Percentiles rank a stretch among this genome's conserved stretches.
phyloP scores from a whole-genome alignment of 2,797 vertebrate species.

The Anas bahamensis region DNA sequence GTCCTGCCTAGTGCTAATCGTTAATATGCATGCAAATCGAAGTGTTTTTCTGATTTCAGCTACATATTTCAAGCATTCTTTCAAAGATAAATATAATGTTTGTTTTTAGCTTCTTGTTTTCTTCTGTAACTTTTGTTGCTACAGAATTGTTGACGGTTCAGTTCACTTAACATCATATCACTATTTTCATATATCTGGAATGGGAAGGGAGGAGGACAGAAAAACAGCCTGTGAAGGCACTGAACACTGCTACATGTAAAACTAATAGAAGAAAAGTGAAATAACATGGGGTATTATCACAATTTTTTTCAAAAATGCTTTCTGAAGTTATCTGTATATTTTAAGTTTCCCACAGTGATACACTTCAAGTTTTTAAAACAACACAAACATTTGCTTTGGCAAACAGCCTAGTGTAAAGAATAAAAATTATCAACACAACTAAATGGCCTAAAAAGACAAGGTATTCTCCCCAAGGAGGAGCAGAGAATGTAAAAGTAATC shows the following conservation, averaged over 20 bases:
- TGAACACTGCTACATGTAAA: background rate
- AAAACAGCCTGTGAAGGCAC: slow-evolving; percentile 3
- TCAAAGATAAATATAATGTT: slow-evolving; percentile 1
- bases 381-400: slow-evolving; percentile 77
- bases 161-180: background rate
- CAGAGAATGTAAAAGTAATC: slow-evolving; percentile 39
- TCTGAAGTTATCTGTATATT: slow-evolving; percentile 72
- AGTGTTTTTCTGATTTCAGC: background rate
- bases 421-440: slow-evolving; percentile 50
- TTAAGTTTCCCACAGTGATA: slow-evolving; percentile 78
- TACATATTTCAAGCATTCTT: background rate
- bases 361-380: slow-evolving; percentile 74
- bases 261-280: slow-evolving; percentile 39
- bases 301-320: slow-evolving; percentile 54
- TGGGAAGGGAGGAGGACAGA: background rate
- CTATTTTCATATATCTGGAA: background rate
- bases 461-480: slow-evolving; percentile 52
- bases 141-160: background rate
- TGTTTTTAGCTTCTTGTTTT: background rate
- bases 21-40: background rate
- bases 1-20: background rate
- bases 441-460: slow-evolving; percentile 63
- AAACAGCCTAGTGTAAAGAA: slow-evolving; percentile 61
- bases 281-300: slow-evolving; percentile 57
- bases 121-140: background rate